These are phyloP conservation scores for Corapipo altera DNA, from an alignment of 2,113 vertebrate genomes.

Conservation along the genomic window DNA sequence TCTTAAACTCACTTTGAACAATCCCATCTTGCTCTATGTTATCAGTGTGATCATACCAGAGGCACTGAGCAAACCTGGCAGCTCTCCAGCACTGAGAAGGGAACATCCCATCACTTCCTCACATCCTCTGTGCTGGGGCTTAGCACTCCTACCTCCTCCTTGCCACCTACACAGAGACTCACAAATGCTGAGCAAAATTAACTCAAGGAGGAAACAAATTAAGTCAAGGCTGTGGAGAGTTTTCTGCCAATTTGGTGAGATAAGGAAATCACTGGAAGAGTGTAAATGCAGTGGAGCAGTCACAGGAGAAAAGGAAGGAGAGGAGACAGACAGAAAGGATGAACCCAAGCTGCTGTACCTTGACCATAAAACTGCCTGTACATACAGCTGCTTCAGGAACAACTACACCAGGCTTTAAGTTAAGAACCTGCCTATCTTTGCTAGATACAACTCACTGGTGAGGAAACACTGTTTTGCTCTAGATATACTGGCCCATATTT, in stretches of 20 bases:
- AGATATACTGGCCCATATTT: neutral
- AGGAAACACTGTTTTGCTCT: neutral
- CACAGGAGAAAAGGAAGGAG: neutral
- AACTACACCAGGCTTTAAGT: neutral
- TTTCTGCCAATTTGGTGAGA: neutral
- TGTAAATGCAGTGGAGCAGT: neutral
- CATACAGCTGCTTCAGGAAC: neutral
- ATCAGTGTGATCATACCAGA: neutral
- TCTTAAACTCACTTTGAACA: neutral
- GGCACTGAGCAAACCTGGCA: neutral
- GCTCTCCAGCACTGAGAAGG: neutral
- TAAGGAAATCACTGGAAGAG: neutral
- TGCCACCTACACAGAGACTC: neutral
- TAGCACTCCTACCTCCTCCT: neutral
- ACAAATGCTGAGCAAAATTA: neutral
- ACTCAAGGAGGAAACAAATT: neutral
- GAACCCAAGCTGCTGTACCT: neutral
- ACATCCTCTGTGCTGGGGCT: neutral
- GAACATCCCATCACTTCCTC: fast-evolving
- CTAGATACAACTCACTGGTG: neutral
- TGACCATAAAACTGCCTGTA: neutral
- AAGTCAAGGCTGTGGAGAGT: neutral
- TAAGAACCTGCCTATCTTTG: neutral
- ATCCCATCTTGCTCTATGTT: neutral
- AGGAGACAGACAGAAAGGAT: neutral